Conservation (phyloP, 2,797 vertebrate species). For the Enteromius argenteus region DNA sequence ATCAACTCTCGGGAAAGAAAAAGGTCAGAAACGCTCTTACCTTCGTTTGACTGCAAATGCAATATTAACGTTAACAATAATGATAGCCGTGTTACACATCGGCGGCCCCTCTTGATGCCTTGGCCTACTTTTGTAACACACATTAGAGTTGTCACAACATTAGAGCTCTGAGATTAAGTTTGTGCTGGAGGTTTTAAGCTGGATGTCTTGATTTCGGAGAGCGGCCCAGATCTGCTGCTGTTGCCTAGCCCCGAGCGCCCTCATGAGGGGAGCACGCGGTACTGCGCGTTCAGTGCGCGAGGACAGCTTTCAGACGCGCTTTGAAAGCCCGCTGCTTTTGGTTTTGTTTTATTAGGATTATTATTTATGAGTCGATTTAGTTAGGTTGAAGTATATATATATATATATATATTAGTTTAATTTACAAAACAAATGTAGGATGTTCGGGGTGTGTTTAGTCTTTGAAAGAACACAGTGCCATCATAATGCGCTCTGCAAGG, state of each 20-base stretch:
- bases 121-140: conserved; percentile 58
- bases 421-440: neutral
- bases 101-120: conserved; percentile 30
- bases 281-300: neutral
- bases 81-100: conserved; percentile 4
- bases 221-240: conserved; percentile 27
- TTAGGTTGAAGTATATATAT: neutral
- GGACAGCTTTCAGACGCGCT: neutral
- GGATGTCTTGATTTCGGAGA: conserved; percentile 52
- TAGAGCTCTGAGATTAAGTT: conserved; percentile 58
- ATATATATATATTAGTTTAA: neutral
- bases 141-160: conserved; percentile 59
- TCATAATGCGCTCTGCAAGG: neutral
- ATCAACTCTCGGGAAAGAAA: conserved; percentile 78
- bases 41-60: conserved; percentile 25
- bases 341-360: neutral
- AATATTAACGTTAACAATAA: conserved; percentile 44
- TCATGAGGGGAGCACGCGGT: conserved; percentile 63
- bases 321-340: neutral
- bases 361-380: neutral
- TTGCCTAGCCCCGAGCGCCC: conserved; percentile 76
- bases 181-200: conserved; percentile 50
- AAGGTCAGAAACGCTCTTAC: conserved; percentile 77
- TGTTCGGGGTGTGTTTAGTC: neutral
- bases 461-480: neutral